Evolutionary conservation across 2,888 invertebrate genomes (phyloP).

Genomic region (Philereme vetulata): DNA sequence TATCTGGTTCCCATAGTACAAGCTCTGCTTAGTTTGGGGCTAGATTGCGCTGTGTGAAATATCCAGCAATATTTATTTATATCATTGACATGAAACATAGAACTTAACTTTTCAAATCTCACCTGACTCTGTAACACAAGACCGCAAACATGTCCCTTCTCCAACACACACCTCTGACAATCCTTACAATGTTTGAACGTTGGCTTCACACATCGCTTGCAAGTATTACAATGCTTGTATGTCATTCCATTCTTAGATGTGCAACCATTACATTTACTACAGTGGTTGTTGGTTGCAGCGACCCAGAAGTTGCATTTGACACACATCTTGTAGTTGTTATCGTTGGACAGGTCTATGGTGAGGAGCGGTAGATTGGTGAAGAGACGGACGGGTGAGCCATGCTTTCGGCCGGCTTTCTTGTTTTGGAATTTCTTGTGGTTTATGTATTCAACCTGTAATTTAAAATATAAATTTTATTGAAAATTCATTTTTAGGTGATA

Average conservation of each 20-base stretch:
- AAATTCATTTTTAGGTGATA: no score
- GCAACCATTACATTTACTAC: slow-evolving; percentile 69
- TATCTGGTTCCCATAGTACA: no score
- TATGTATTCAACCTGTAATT: slow-evolving; percentile 88
- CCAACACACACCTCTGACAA: slow-evolving; percentile 87
- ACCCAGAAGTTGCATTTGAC: slow-evolving; percentile 88
- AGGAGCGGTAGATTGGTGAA: slow-evolving; percentile 90
- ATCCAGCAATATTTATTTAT: no score
- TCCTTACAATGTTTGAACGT: slow-evolving; percentile 90
- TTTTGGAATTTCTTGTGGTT: slow-evolving; percentile 90
- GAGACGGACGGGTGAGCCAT: slow-evolving; percentile 93
- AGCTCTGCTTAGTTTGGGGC: no score
- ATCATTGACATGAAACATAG: no score
- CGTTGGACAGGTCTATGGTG: slow-evolving; percentile 72
- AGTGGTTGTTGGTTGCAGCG: slow-evolving; percentile 64
- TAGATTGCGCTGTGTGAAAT: no score
- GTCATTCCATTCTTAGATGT: slow-evolving; percentile 86
- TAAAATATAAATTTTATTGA: neutral
- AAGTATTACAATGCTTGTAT: slow-evolving; percentile 90
- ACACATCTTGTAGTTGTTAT: slow-evolving; percentile 90
- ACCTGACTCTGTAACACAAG: slow-evolving; percentile 70
- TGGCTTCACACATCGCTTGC: slow-evolving; percentile 92
- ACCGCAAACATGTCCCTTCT: slow-evolving; percentile 68
- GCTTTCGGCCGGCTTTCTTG: slow-evolving; percentile 86
- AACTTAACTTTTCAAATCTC: slow-evolving; percentile 15